Conservation (phyloP, 2,113 vertebrate genomes). For the Heptranchias perlo region DNA sequence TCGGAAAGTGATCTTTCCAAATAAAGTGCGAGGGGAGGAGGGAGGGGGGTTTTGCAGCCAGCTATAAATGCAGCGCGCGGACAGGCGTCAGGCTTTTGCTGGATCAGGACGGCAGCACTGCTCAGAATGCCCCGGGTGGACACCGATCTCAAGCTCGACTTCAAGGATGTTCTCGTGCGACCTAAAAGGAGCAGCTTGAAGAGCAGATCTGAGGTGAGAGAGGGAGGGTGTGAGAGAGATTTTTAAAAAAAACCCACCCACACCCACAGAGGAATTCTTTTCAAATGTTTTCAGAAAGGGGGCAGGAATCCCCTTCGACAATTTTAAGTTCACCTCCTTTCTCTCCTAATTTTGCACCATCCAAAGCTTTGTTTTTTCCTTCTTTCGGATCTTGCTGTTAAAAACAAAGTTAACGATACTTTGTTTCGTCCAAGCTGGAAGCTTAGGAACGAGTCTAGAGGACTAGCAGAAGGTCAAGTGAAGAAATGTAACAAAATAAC, state of each 20-base stretch:
- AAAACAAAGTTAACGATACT: background rate
- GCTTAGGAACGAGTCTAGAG: background rate
- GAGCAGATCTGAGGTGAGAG: constrained; percentile 86
- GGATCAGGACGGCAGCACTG: constrained; percentile 16
- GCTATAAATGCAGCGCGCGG: constrained; percentile 71
- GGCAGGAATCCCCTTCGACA: background rate
- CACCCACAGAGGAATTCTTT: background rate
- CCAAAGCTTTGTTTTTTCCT: background rate
- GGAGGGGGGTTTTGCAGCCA: no score
- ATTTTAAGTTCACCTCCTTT: background rate
- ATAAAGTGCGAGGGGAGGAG: constrained; percentile 69
- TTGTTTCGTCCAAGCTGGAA: background rate
- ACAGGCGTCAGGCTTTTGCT: constrained; percentile 67
- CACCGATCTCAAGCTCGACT: constrained; percentile 93
- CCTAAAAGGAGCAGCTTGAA: constrained; percentile 95
- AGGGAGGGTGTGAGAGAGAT: background rate
- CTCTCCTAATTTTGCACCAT: background rate
- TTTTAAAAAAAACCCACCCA: background rate
- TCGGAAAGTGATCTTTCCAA: constrained; percentile 60
- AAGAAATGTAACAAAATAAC: background rate
- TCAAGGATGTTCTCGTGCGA: constrained; percentile 93
- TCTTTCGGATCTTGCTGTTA: background rate
- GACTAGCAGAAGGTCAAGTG: background rate
- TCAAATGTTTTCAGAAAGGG: background rate
- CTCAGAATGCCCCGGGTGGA: constrained; percentile 85